Evolutionary conservation across 2,888 invertebrate species (phyloP).

Genomic region (Stramonita haemastoma): DNA sequence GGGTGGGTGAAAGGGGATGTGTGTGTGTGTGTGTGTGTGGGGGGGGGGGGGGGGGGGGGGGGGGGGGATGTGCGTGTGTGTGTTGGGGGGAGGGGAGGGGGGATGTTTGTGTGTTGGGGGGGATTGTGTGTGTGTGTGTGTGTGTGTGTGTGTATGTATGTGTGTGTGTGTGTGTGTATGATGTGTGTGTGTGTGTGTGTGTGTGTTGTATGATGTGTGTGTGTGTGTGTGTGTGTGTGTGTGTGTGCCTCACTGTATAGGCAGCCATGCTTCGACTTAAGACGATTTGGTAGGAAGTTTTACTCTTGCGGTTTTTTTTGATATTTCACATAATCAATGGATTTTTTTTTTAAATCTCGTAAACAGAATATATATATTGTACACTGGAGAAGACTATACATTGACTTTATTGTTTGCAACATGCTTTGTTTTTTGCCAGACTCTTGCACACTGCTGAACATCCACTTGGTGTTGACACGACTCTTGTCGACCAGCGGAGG

Average conservation of each 20-base stretch:
- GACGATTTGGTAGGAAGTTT: too few species aligned
- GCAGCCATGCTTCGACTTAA: too few species aligned
- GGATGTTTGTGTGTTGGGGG: not conserved
- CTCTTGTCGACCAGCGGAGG: constrained; percentile 5
- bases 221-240: not conserved
- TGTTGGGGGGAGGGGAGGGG: too few species aligned
- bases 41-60: too few species aligned
- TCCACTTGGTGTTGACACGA: constrained; percentile 41
- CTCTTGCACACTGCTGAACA: constrained; percentile 53
- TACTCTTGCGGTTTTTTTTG: too few species aligned
- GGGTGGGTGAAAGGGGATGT: not conserved
- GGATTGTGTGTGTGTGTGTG: not conserved
- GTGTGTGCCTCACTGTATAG: not conserved
- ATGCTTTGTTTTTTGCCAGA: constrained; percentile 34
- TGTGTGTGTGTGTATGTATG: not conserved
- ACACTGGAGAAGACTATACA: too few species aligned
- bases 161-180: not conserved
- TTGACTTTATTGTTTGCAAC: too few species aligned
- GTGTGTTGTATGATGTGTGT: not conserved
- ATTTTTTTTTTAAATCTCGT: too few species aligned
- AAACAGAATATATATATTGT: too few species aligned
- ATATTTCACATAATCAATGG: too few species aligned
- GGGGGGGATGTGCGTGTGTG: too few species aligned
- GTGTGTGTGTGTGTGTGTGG: constrained; percentile 7
- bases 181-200: not conserved